Base-by-base conservation (phyloP, 2,113 vertebrate species). In the Nibea albiflora region DNA sequence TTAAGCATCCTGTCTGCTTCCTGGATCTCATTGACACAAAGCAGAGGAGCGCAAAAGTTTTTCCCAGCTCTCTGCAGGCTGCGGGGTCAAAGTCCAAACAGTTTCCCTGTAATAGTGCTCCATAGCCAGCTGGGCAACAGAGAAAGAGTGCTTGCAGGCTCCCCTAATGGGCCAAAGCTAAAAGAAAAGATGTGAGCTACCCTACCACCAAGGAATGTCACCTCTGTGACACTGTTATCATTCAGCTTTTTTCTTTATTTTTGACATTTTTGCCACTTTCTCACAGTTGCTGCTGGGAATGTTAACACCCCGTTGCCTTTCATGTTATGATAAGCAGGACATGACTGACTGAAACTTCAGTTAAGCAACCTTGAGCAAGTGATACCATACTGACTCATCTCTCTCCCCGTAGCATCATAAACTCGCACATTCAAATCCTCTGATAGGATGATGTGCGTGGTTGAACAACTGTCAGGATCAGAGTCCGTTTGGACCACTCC, bases 41-140 rank as follows among this genome's bases (percentile, higher is more conserved):
- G 42, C 80, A 78, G 85, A 82, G 71, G 75, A 56, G 85, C 54
- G 69, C 60, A 68, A 74, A 85, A 3, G 68, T 71, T 73, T 84
- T 92, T 77, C 83, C 58, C 64, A 79, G 74, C 58, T 69, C 65
- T 84, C 74, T 71, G 62, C 57, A 35, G 72, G 60, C 74, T 71
- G 22, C 14, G 35, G 78, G 92, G 87, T 93, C 90, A 90, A 86
- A 90, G 89, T 92, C 78, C 86, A 81, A 72, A 57, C 86, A 42
- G 57, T 87, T 84, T 72, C 81, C 74, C 79, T 90, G 77, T 90
- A 91, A 89, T 74, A 78, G 82, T 79, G 83, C 63, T 74, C 69
- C 19, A 5, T 62, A 78, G 70, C 63, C 84, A 89, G 85, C 86
- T 88, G 84, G 82, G 66, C 53, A 24, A 44, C 58, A 73, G 52